phyloP scores from a whole-genome alignment of 2,888 invertebrate species.

The Lithophane ornitopus region DNA sequence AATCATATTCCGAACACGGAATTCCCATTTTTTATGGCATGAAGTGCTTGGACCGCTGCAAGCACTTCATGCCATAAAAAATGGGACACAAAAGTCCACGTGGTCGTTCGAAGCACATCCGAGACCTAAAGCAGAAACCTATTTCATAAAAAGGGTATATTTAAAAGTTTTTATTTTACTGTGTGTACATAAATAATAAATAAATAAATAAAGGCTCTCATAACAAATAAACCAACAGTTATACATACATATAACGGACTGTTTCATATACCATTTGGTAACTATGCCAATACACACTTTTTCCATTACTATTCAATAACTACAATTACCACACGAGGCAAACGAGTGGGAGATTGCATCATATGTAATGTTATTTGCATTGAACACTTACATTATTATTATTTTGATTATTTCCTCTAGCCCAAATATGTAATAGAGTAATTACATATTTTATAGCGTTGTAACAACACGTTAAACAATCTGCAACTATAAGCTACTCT shows the following conservation, averaged over 20 bases:
- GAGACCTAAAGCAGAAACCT: conserved; percentile 20
- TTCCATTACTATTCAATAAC: not conserved
- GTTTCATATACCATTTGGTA: not conserved
- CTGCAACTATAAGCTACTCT: too few relatives aligned
- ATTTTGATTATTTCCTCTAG: not conserved
- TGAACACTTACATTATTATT: not conserved
- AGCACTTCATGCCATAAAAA: conserved; percentile 41
- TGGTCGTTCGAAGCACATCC: conserved; percentile 21
- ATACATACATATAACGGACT: conserved; percentile 64
- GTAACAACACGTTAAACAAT: not conserved
- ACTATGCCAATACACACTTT: not conserved
- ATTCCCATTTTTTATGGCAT: too few relatives aligned
- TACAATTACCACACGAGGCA: not conserved
- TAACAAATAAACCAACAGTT: conserved; percentile 75
- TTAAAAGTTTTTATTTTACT: too few relatives aligned
- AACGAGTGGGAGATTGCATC: not conserved
- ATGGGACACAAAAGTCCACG: conserved; percentile 56
- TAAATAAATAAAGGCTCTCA: conserved; percentile 63
- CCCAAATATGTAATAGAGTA: too few relatives aligned
- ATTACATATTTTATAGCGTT: not conserved
- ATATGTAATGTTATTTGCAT: not conserved
- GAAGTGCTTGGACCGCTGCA: conserved; percentile 10
- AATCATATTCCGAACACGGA: conserved; percentile 19
- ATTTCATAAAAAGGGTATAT: conserved; percentile 67
- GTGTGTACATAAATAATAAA: too few relatives aligned